These are phyloP conservation scores for rabbit (Oryctolagus cuniculus) DNA, from an alignment of 2,113 vertebrate species.

Conservation along the genomic window mOryCun1.1 NC_091449.1:26734001-26734500, in stretches of 20 bases:
- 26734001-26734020: neutral
- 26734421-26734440: rapidly evolving
- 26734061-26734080: neutral
- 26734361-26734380: neutral
- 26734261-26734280: too few relatives aligned
- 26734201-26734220: neutral
- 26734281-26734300: neutral
- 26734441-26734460: neutral
- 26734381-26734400: neutral
- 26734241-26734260: neutral
- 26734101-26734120: neutral
- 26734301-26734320: neutral
- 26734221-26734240: neutral
- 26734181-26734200: neutral
- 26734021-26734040: rapidly evolving
- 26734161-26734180: too few relatives aligned
- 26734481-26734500: neutral
- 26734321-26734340: neutral
- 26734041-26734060: neutral
- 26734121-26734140: neutral
- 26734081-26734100: rapidly evolving
- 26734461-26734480: neutral
- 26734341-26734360: neutral
- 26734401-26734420: neutral
- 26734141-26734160: neutral